phyloP scores from a whole-genome alignment of 1,140 invertebrate species.

The Procambarus virginalis region DNA sequence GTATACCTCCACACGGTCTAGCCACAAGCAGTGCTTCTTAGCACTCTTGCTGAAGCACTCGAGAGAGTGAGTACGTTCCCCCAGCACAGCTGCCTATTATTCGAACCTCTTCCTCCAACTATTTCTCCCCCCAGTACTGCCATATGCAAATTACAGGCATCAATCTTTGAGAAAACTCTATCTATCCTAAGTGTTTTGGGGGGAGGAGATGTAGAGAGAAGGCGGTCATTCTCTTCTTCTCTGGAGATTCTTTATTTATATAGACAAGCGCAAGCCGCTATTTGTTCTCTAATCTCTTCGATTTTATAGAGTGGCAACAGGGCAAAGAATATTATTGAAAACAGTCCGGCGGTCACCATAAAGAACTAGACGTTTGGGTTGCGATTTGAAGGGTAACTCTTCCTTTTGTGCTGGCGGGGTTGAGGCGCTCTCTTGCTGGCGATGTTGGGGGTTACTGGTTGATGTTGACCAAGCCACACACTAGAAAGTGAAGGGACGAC shows the following conservation, averaged over 20 bases:
- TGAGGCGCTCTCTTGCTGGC: too few relatives aligned
- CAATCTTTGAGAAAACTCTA: conserved; percentile 62
- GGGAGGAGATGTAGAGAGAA: neutral
- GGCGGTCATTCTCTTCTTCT: neutral
- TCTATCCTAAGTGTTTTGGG: conserved; percentile 58
- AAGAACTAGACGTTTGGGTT: neutral
- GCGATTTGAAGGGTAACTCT: conserved; percentile 24
- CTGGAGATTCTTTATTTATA: neutral
- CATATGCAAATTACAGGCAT: conserved; percentile 60
- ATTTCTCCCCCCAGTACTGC: conserved; percentile 43
- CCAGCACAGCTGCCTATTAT: too few relatives aligned
- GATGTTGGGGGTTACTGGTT: too few relatives aligned
- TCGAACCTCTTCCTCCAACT: neutral
- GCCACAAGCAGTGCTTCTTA: too few relatives aligned
- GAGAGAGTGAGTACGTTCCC: too few relatives aligned
- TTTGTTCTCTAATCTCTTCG: neutral
- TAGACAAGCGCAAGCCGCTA: neutral
- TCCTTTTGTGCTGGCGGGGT: neutral
- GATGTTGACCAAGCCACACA: too few relatives aligned
- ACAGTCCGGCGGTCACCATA: conserved; percentile 1
- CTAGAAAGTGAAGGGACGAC: too few relatives aligned
- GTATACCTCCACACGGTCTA: too few relatives aligned
- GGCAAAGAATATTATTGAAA: neutral
- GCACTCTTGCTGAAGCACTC: too few relatives aligned
- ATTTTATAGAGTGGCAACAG: neutral